Percentiles rank a stretch among this genome's conserved stretches.
These are phyloP conservation scores for Prolemur simus DNA, from an alignment of 2,113 vertebrate genomes.

Conservation along the genomic window DNA sequence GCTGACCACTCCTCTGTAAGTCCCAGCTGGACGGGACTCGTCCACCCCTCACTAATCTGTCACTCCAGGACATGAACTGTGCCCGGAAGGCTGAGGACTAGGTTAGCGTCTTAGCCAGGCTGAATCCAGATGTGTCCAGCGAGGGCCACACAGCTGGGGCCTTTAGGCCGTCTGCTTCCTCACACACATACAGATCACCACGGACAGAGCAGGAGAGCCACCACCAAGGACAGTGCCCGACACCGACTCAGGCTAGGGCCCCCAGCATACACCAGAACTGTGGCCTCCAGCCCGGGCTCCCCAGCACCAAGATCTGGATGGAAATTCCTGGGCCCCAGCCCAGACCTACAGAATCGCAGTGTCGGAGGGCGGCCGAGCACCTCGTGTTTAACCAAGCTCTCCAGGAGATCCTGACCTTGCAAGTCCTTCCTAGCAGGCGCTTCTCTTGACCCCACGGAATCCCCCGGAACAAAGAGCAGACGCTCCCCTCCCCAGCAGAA, in stretches of 20 bases:
- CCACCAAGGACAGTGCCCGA: neutral
- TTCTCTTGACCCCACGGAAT: neutral
- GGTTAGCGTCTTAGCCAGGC: neutral
- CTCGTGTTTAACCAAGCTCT: no score
- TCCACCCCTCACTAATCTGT: neutral
- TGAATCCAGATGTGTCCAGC: neutral
- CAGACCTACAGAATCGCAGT: neutral
- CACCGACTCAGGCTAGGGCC: neutral
- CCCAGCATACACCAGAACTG: neutral
- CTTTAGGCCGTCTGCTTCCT: neutral
- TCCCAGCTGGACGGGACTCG: neutral
- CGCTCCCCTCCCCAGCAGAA: neutral
- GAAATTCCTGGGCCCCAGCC: neutral
- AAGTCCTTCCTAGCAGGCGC: neutral
- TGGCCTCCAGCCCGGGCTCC: neutral
- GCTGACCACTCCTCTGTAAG: neutral
- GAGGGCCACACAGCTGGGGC: neutral
- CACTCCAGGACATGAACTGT: neutral
- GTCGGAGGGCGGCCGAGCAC: neutral
- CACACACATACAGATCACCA: neutral
- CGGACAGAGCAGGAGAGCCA: neutral
- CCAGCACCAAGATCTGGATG: neutral
- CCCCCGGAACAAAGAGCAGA: neutral
- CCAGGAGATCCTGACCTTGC: neutral
- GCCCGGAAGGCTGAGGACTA: rapidly evolving